These are phyloP conservation scores for Dendrolimus kikuchii DNA, from an alignment of 1,140 invertebrate species.

Conservation along the genomic window DNA sequence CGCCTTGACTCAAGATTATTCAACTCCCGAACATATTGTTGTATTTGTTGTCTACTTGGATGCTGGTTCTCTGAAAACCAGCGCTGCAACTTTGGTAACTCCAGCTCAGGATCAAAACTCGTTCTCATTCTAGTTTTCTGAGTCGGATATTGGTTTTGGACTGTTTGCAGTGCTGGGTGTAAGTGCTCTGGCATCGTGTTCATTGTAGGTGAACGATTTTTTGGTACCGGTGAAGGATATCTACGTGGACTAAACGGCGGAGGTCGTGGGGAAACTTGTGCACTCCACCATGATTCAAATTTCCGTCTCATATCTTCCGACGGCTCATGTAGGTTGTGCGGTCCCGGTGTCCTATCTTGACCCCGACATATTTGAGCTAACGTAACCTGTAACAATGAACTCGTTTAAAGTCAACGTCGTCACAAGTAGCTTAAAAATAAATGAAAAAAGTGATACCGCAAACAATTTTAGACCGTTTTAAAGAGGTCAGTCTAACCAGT, in stretches of 20 bases:
- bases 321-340: slow-evolving; percentile 75
- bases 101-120: slow-evolving; percentile 95
- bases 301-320: slow-evolving; percentile 83
- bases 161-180: slow-evolving; percentile 81
- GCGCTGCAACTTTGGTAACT: slow-evolving; percentile 93
- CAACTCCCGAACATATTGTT: slow-evolving; percentile 94
- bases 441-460: slow-evolving; percentile 44
- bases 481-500: slow-evolving; percentile 66
- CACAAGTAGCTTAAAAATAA: slow-evolving; percentile 22
- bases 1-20: slow-evolving; percentile 93
- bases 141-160: slow-evolving; percentile 82
- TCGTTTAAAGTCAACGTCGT: slow-evolving; percentile 28
- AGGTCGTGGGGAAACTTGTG: slow-evolving; percentile 75
- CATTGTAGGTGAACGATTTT: slow-evolving; percentile 61
- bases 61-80: slow-evolving; percentile 98
- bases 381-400: slow-evolving; percentile 77
- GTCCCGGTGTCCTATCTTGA: slow-evolving; percentile 73
- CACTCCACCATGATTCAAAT: slow-evolving; percentile 84
- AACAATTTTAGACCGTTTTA: slow-evolving; percentile 65
- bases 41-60: slow-evolving; percentile 94
- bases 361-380: slow-evolving; percentile 82
- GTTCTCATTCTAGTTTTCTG: slow-evolving; percentile 94
- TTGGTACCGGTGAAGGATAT: slow-evolving; percentile 70
- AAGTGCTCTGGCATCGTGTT: slow-evolving; percentile 66
- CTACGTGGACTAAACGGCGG: slow-evolving; percentile 73